phyloP scores from a whole-genome alignment of 2,797 vertebrate genomes.

The Psittacula echo region DNA sequence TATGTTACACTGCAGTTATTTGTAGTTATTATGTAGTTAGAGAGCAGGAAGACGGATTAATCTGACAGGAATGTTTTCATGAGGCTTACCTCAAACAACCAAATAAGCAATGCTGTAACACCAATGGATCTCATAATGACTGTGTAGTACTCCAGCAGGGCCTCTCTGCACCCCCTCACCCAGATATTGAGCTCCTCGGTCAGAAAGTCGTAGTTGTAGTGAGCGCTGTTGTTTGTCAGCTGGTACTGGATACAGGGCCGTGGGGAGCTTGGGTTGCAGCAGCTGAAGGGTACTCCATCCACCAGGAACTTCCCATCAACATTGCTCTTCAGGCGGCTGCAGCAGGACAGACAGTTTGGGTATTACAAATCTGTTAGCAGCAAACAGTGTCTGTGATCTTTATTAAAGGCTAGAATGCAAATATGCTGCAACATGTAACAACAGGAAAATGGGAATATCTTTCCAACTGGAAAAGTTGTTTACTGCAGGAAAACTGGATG shows the following conservation, averaged over 20 bases:
- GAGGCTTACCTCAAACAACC: conserved; percentile 90
- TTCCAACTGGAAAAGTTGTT: background rate
- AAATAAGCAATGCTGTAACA: conserved; percentile 85
- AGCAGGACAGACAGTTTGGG: background rate
- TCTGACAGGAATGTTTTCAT: background rate
- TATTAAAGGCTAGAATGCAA: background rate
- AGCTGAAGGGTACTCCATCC: conserved; percentile 92
- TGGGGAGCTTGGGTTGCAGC: conserved; percentile 89
- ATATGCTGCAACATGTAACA: background rate
- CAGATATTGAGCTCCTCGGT: conserved; percentile 90
- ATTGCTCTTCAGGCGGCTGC: conserved; percentile 87
- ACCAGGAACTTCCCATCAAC: conserved; percentile 88
- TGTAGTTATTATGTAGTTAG: background rate
- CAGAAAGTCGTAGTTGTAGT: conserved; percentile 89
- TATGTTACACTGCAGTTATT: fast-evolving
- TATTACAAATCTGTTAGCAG: background rate
- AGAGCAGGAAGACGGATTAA: background rate
- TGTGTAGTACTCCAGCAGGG: conserved; percentile 87
- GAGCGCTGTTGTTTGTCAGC: conserved; percentile 89
- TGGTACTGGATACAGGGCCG: conserved; percentile 91
- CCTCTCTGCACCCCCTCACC: conserved; percentile 87
- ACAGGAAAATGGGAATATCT: background rate
- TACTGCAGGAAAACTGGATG: background rate
- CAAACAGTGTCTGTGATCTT: background rate
- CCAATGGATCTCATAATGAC: conserved; percentile 88